Percentiles rank a stretch among this genome's conserved stretches.
phyloP scores from a whole-genome alignment of 2,113 vertebrate genomes.

The Chloropsis hardwickii region DNA sequence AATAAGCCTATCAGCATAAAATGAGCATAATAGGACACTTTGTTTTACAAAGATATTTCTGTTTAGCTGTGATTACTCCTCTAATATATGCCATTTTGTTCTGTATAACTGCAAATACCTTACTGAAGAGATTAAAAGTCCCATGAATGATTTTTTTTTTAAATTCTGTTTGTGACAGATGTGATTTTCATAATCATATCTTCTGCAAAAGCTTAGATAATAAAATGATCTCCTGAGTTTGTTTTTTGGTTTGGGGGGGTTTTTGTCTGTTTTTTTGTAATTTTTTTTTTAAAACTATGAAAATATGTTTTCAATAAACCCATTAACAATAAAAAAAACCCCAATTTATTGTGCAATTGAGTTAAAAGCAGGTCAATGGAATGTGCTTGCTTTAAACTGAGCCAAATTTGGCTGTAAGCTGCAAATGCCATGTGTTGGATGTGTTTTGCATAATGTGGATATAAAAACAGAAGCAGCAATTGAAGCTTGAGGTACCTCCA shows the following conservation, averaged over 20 bases:
- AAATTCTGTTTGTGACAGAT: neutral
- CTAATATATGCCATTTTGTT: neutral
- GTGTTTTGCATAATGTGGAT: neutral
- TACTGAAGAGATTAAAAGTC: neutral
- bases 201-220: neutral
- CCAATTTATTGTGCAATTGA: neutral
- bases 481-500: neutral
- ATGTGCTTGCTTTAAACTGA: neutral
- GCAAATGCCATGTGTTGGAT: neutral
- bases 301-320: neutral
- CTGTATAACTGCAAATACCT: neutral
- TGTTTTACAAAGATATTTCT: neutral
- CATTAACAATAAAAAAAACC: rapidly evolving
- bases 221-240: neutral
- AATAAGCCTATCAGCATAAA: neutral
- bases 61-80: neutral
- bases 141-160: rapidly evolving
- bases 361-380: neutral
- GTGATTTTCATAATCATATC: neutral
- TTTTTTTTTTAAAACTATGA: neutral
- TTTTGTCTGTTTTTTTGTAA: neutral
- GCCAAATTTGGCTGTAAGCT: neutral
- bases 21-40: neutral
- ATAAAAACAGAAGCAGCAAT: neutral
- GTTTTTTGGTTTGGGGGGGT: neutral